Evolutionary conservation across 2,113 vertebrate genomes (phyloP).

Genomic region (Sylvia atricapilla): DNA sequence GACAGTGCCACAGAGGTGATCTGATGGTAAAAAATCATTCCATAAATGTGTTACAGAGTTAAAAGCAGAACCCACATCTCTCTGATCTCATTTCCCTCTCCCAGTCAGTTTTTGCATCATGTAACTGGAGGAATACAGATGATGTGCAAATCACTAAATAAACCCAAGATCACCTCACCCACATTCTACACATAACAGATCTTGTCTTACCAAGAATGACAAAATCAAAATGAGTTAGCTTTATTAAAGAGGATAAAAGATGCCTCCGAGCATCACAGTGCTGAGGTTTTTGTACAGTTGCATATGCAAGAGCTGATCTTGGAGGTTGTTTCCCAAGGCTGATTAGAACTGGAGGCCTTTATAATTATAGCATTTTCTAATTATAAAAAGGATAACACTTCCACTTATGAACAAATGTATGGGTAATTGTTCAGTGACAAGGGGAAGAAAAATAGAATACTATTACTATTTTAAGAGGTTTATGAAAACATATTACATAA

Average conservation of each 20-base stretch:
- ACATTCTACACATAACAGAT: background rate
- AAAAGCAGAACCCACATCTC: background rate
- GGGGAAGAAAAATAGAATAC: background rate
- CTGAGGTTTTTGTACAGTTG: background rate
- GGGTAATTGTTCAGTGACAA: background rate
- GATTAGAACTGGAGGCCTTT: background rate
- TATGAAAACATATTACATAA: background rate
- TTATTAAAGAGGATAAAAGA: background rate
- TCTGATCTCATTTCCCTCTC: background rate
- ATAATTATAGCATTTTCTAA: conserved; percentile 13
- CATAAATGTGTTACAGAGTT: background rate
- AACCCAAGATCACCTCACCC: background rate
- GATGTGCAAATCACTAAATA: background rate
- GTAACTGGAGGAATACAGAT: background rate
- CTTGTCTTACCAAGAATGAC: background rate
- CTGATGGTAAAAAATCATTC: background rate
- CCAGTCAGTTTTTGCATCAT: background rate
- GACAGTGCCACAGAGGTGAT: background rate
- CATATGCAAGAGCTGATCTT: background rate
- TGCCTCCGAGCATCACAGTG: background rate
- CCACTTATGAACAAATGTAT: background rate
- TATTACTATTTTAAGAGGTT: conserved; percentile 4
- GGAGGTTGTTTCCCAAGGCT: background rate
- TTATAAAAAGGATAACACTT: conserved; percentile 1
- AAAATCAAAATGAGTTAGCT: background rate